Evolutionary conservation across 2,113 vertebrate species (phyloP), one percentile per base, ranked within the genome.

Genomic region (Phrynosoma blainvillii): DNA sequence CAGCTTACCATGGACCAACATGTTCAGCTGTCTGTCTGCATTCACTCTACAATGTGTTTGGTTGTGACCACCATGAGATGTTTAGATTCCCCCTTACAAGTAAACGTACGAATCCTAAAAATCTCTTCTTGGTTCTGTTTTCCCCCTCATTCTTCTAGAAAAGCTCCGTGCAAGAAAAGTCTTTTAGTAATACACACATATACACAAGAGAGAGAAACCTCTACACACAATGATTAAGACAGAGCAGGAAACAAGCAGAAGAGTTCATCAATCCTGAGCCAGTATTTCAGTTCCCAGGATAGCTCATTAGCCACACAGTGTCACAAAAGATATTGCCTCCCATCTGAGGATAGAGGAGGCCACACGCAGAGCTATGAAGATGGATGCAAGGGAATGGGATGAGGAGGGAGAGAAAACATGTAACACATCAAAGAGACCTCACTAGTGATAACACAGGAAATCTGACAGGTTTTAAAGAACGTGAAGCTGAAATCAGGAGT

Each of bases 241-340:
- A 80, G 87, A 77, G 59, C 9, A 0, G 3, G 83, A 82, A 81
- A 54, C 74, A 84, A 83, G 74, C 47, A 40, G 27, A 82, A 11
- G 7, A 71, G 36, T 36, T 36, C 82, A 82, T 77, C 40, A 78
- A 65, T 82, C 85, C 85, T 27, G n/a, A 0, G n/a, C 73, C 78
- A 79, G 82, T 79, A 84, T 87, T 87, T 84, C 76, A 80, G 89
- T 47, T 87, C 87, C 89, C 84, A 54, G 84, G 66, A 54, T 6
- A 27, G 82, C 91, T 90, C 79, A 20, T 80, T 9, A 32, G 1
- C 78, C 42, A 47, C 32, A 18, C 16, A 25, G 42, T 20, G 66
- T 90, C 89, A 84, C 85, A 84, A 80, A 90, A 90, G 89, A 87
- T 23, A 65, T 36, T 71, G 71, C 71, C 42, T 79, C 65, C 62